Evolutionary conservation across 2,797 vertebrate species (phyloP).

Genomic region (Crenuchus spilurus): DNA sequence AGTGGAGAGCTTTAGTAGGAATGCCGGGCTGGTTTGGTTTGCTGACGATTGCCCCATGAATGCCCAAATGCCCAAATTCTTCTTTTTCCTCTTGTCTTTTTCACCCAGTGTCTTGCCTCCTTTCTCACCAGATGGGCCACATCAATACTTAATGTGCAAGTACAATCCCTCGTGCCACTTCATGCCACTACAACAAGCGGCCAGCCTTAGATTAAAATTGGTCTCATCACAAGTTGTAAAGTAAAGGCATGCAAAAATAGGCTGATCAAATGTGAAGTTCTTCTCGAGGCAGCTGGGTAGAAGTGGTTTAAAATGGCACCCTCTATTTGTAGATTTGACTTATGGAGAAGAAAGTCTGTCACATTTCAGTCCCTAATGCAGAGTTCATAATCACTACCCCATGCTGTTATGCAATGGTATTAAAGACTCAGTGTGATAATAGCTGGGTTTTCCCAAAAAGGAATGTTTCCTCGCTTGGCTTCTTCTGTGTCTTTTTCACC

Average conservation of each 20-base stretch:
- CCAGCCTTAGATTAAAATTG: slow-evolving; percentile 20
- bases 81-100: slow-evolving; percentile 17
- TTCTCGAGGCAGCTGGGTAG: too few relatives aligned
- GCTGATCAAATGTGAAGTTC: slow-evolving; percentile 19
- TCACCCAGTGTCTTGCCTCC: slow-evolving; percentile 4
- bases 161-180: slow-evolving; percentile 59
- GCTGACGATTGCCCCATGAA: slow-evolving; percentile 1
- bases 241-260: slow-evolving; percentile 30
- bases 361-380: background rate
- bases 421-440: background rate
- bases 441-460: background rate
- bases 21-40: background rate
- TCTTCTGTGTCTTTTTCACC: slow-evolving; percentile 13
- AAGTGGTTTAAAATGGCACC: too few relatives aligned
- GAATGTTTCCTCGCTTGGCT: background rate
- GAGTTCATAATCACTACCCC: background rate
- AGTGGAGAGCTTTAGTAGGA: slow-evolving; percentile 20
- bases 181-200: slow-evolving; percentile 37
- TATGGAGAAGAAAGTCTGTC: too few relatives aligned
- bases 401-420: background rate
- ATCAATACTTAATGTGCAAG: slow-evolving; percentile 72
- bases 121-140: slow-evolving; percentile 56
- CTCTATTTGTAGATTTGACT: too few relatives aligned
- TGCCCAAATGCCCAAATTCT: background rate
- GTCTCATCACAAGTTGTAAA: slow-evolving; percentile 27